Conservation (phyloP, 23 tunicate genomes). For the Oikopleura vanhoeffeni region DNA sequence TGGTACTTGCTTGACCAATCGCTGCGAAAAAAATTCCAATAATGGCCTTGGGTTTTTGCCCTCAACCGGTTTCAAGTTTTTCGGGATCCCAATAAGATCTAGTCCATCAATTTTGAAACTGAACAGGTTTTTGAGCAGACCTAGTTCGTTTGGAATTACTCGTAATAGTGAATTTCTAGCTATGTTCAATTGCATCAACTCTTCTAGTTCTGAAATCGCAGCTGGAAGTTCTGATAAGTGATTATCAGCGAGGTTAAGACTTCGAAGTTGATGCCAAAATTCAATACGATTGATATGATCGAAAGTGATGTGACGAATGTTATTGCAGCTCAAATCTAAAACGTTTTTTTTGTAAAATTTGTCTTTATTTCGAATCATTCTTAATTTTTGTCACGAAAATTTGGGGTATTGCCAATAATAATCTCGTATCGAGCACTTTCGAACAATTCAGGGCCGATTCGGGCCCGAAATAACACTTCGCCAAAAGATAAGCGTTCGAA, state of each 20-base stretch:
- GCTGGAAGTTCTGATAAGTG: background rate
- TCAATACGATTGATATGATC: background rate
- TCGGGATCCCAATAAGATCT: conserved; percentile 11
- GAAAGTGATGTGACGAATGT: background rate
- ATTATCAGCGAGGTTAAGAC: background rate
- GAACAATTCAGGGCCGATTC: too few species aligned
- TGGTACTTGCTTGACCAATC: background rate
- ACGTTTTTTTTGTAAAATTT: too few species aligned
- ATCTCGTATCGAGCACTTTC: too few species aligned
- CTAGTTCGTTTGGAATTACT: conserved; percentile 35
- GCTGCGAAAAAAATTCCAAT: background rate
- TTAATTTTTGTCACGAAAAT: too few species aligned
- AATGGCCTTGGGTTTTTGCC: conserved; percentile 1
- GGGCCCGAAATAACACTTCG: too few species aligned
- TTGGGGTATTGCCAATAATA: too few species aligned
- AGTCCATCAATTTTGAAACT: conserved; percentile 22
- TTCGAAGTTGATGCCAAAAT: background rate
- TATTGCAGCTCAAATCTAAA: background rate
- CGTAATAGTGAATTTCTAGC: background rate
- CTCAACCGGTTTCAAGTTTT: background rate
- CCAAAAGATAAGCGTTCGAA: too few species aligned
- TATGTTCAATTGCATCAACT: background rate
- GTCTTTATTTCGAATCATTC: too few species aligned
- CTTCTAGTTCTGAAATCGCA: background rate
- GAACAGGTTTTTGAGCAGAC: conserved; percentile 19